Conservation (phyloP, 2,797 vertebrate species). For the Euthynnus affinis region DNA sequence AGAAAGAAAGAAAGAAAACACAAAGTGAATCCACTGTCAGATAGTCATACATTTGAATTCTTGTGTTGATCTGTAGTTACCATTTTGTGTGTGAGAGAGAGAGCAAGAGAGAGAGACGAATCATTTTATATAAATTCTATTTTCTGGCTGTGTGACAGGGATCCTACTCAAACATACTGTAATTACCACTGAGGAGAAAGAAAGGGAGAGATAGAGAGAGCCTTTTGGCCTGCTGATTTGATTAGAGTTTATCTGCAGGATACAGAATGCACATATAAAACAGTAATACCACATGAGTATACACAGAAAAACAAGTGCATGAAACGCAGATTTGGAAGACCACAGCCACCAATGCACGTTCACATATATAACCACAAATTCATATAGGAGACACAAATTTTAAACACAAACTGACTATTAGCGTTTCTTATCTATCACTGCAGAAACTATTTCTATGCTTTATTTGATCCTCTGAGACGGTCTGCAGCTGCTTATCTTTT, state of each 20-base stretch:
- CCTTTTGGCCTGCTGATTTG: conserved; percentile 13
- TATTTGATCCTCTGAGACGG: conserved; percentile 2
- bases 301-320: not conserved
- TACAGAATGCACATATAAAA: conserved; percentile 5
- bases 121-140: conserved; percentile 26
- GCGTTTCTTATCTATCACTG: conserved; percentile 17
- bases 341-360: not conserved
- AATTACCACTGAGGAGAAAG: conserved; percentile 21
- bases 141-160: conserved; percentile 13
- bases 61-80: conserved; percentile 21
- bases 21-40: conserved; percentile 16
- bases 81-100: not conserved
- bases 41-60: conserved; percentile 14
- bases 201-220: not conserved
- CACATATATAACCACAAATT: not conserved
- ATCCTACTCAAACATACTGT: conserved; percentile 24
- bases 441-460: conserved; percentile 1
- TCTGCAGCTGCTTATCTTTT: no score
- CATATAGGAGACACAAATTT: not conserved
- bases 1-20: not conserved
- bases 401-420: conserved; percentile 9
- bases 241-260: conserved; percentile 37
- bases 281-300: not conserved
- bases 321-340: conserved; percentile 1
- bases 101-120: not conserved